Evolutionary conservation across 2,113 vertebrate species (phyloP), one percentile per base, ranked within the genome.

Genomic region (Melanerpes formicivorus): DNA sequence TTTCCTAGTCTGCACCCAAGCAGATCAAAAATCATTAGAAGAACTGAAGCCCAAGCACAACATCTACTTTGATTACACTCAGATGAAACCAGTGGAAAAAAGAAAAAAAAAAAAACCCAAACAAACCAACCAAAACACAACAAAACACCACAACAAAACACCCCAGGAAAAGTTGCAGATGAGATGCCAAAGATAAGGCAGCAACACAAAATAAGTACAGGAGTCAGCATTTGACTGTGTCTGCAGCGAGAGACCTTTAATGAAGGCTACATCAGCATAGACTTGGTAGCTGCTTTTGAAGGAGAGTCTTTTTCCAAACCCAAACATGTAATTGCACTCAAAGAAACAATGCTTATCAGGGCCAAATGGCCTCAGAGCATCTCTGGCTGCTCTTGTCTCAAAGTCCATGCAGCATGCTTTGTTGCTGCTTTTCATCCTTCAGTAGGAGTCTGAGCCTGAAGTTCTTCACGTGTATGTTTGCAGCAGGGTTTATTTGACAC

Each of bases 171-270:
- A 95, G 83, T 69, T 88, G 90, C 87, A 94, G 90, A 94, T 77
- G 90, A 93, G 91, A 91, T 93, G 82, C 62, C 87, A 80, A 81
- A 95, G 93, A 95, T 95, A 95, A 93, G 64, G 94, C 95, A 93
- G 93, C 73, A 65, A 48, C 15, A 92, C 85, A 77, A 92, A 93
- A 80, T 72, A 40, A 80, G 87, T 42, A 44, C 82, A 75, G 93
- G 91, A 96, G 87, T 86, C 93, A 83, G 82, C 88, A 46, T 81
- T 93, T 88, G 6, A 11, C 14, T 50, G 73, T 65, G 89, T 67
- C 29, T 95, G 76, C 82, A 72, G 29, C 11, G 37, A 85, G 73
- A 95, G 90, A 82, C 93, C 87, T 73, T 85, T 96, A 75, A 72
- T 69, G 87, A 93, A 84, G 87, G 90, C 94, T 95, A 87, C 93